phyloP scores from a whole-genome alignment of 1,140 invertebrate genomes.

The Homalodisca vitripennis region DNA sequence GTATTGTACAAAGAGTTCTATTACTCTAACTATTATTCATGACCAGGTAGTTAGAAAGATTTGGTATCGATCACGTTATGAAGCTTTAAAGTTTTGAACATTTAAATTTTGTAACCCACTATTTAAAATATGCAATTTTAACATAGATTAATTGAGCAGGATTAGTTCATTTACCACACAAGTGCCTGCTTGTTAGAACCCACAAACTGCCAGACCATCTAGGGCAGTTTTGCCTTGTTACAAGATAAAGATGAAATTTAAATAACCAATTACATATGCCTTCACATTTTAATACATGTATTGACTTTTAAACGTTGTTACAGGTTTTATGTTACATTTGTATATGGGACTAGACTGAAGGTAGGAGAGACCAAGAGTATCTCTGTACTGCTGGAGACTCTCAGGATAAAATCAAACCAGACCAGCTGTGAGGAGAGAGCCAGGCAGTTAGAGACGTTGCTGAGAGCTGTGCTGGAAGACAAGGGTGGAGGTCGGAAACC shows the following conservation, averaged over 20 bases:
- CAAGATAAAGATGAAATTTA: background rate
- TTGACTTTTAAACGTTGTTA: background rate
- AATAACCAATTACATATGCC: background rate
- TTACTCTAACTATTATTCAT: too few species aligned
- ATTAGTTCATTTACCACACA: too few species aligned
- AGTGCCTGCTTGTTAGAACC: too few species aligned
- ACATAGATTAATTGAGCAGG: too few species aligned
- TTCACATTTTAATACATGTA: background rate
- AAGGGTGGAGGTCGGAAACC: constrained; percentile 40
- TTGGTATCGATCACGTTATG: too few species aligned
- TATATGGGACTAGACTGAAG: constrained; percentile 40
- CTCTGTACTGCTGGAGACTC: constrained; percentile 40
- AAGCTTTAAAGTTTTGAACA: too few species aligned
- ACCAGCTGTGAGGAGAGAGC: constrained; percentile 40
- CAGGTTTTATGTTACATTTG: constrained; percentile 43
- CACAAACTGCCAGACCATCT: too few species aligned
- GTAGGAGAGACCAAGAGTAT: constrained; percentile 42
- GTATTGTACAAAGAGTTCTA: too few species aligned
- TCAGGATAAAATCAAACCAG: constrained; percentile 40
- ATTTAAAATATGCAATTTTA: too few species aligned
- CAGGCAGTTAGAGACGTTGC: constrained; percentile 44
- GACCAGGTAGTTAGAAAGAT: too few species aligned
- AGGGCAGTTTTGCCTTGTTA: background rate
- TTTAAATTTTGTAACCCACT: too few species aligned
- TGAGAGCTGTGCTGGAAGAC: constrained; percentile 34